Evolutionary conservation across 2,797 vertebrate species (phyloP).

Genomic region (Delichon dasypus): DNA sequence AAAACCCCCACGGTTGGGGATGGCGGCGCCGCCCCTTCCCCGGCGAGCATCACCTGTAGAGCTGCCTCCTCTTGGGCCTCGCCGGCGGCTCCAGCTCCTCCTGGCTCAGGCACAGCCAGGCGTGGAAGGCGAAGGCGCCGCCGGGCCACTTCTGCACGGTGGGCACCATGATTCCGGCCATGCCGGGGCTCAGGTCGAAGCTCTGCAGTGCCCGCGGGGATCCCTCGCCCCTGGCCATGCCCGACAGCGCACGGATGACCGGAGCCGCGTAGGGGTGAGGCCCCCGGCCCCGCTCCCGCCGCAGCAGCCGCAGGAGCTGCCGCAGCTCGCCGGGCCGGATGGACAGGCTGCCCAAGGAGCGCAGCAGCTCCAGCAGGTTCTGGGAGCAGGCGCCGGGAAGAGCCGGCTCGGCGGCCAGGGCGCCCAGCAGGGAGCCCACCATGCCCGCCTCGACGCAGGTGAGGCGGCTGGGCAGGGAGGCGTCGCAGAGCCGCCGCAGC

Average conservation of each 20-base stretch:
- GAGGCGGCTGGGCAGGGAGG: conserved; percentile 86
- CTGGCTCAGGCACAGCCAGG: conserved; percentile 91
- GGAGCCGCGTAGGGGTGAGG: conserved; percentile 77
- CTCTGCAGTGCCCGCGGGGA: conserved; percentile 84
- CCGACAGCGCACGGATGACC: conserved; percentile 83
- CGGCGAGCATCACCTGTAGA: conserved; percentile 84
- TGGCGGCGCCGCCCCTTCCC: neutral
- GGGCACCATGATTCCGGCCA: conserved; percentile 98
- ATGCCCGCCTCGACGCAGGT: conserved; percentile 91
- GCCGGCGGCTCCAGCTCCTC: neutral
- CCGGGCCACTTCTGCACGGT: conserved; percentile 92
- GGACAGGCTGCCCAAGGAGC: conserved; percentile 87
- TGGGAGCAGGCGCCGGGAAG: conserved; percentile 85
- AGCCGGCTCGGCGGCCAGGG: conserved; percentile 75
- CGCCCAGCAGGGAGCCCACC: conserved; percentile 82
- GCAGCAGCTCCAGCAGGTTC: conserved; percentile 85
- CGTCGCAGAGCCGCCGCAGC: conserved; percentile 85
- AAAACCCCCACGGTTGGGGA: neutral
- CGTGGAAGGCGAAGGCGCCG: conserved; percentile 89
- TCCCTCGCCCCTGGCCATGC: conserved; percentile 85
- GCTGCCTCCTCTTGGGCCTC: conserved; percentile 83
- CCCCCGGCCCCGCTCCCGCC: conserved; percentile 65
- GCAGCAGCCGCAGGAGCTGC: conserved; percentile 82
- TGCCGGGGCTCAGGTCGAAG: conserved; percentile 91
- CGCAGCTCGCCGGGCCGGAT: conserved; percentile 87